Evolutionary conservation across 1,140 invertebrate species (phyloP).

Genomic region (Anastrepha obliqua): DNA sequence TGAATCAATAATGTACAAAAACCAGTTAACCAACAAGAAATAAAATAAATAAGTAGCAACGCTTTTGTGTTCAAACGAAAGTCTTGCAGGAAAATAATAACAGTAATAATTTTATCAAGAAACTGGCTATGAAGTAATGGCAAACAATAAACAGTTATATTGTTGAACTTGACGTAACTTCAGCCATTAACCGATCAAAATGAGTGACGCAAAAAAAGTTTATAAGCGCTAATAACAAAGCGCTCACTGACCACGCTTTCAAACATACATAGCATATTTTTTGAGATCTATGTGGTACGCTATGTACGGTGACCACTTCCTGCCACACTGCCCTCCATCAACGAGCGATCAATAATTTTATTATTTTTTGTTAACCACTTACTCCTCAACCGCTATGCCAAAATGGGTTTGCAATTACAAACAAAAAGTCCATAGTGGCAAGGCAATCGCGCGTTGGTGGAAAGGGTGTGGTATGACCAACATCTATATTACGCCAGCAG

Average conservation of each 20-base stretch:
- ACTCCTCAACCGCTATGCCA: background rate
- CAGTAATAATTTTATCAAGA: background rate
- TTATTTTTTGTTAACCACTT: constrained; percentile 5
- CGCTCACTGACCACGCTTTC: background rate
- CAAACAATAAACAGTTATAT: constrained; percentile 4
- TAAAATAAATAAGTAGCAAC: background rate
- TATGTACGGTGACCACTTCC: background rate
- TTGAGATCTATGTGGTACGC: background rate
- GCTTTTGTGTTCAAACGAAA: background rate
- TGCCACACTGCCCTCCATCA: background rate
- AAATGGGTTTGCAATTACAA: background rate
- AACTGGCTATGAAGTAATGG: background rate
- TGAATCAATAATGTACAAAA: background rate
- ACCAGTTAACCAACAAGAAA: background rate
- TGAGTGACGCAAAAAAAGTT: background rate
- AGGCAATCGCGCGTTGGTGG: constrained; percentile 12
- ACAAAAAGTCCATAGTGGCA: background rate
- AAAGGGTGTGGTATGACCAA: constrained; percentile 5
- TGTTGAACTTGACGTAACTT: background rate
- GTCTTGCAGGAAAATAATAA: constrained; percentile 8
- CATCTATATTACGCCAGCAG: background rate
- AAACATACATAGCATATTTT: background rate
- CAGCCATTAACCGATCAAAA: background rate
- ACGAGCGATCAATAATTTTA: background rate
- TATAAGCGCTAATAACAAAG: background rate